These are phyloP conservation scores for Fundulus diaphanus DNA, from an alignment of 2,797 vertebrate species.

Conservation along the genomic window DNA sequence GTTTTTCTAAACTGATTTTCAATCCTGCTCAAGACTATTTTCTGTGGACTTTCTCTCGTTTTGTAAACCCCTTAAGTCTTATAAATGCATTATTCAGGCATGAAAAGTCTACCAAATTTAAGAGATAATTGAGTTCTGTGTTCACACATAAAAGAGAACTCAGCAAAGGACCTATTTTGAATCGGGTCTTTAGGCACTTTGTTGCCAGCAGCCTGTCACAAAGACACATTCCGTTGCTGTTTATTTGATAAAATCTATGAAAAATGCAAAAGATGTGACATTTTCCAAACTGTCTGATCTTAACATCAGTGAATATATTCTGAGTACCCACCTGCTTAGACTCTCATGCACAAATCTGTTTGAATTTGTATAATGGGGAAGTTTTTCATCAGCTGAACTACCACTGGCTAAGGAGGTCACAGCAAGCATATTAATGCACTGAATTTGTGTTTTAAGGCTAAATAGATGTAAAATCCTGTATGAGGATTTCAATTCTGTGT, in stretches of 20 bases:
- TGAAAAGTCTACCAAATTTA: neutral
- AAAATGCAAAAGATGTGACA: too few species aligned
- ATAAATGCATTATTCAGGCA: neutral
- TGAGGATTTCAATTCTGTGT: too few species aligned
- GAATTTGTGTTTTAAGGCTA: too few species aligned
- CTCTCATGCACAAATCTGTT: too few species aligned
- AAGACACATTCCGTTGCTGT: neutral
- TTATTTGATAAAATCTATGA: neutral
- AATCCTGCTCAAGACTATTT: neutral
- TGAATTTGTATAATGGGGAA: too few species aligned
- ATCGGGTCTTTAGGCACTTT: neutral
- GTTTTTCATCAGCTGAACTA: too few species aligned
- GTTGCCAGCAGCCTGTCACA: neutral
- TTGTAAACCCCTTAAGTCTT: neutral
- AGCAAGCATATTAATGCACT: too few species aligned
- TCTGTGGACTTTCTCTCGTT: neutral
- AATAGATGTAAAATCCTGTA: too few species aligned
- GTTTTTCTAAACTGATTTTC: neutral
- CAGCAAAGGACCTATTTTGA: neutral
- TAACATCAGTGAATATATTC: too few species aligned
- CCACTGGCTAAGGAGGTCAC: too few species aligned
- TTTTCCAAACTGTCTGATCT: too few species aligned
- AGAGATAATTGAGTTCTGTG: neutral
- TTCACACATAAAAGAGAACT: neutral
- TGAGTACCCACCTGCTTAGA: too few species aligned